Percentiles rank a stretch among this genome's conserved stretches.
Conservation (phyloP, 1,140 invertebrate genomes). For the Cyclargus thomasi region DNA sequence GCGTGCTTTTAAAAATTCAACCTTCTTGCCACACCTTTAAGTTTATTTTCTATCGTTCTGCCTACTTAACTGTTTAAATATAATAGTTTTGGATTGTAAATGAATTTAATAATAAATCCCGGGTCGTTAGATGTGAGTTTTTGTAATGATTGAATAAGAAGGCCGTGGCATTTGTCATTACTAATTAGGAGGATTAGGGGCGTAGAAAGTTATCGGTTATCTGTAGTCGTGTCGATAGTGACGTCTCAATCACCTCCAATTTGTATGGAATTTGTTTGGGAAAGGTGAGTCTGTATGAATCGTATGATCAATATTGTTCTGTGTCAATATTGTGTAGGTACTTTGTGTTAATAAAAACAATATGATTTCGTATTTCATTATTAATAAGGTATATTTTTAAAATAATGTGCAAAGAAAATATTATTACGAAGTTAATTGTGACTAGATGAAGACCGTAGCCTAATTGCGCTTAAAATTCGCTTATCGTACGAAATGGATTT, state of each 20-base stretch:
- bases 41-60: background rate
- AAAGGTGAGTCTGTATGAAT: background rate
- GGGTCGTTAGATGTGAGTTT: background rate
- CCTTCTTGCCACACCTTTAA: background rate
- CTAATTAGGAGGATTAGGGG: background rate
- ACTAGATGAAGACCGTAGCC: too few species aligned
- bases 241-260: background rate
- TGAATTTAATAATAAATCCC: slow-evolving; percentile 26
- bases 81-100: slow-evolving; percentile 18
- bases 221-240: background rate
- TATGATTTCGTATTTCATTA: too few species aligned
- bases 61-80: background rate
- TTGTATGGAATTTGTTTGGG: background rate
- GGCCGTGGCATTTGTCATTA: background rate
- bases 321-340: background rate
- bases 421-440: too few species aligned
- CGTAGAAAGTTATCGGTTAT: background rate
- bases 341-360: too few species aligned
- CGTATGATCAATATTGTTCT: background rate
- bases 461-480: too few species aligned
- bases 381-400: too few species aligned
- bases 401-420: too few species aligned
- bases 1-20: background rate
- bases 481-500: too few species aligned
- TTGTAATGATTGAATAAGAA: slow-evolving; percentile 18